phyloP scores from a whole-genome alignment of 2,113 vertebrate genomes.

The Vidua chalybeata region DNA sequence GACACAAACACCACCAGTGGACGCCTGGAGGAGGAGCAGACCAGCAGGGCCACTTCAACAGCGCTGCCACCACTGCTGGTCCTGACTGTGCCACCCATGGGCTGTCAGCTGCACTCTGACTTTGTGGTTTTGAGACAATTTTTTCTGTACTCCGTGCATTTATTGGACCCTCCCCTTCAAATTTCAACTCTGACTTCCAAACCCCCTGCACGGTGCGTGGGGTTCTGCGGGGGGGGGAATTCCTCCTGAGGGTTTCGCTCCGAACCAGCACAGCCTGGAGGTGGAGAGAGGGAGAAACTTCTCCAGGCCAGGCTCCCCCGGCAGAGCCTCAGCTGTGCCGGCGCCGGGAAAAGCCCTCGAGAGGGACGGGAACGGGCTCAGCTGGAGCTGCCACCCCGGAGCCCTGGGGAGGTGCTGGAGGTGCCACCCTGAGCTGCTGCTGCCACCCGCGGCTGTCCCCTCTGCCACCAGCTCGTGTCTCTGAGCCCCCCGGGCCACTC shows the following conservation, averaged over 20 bases:
- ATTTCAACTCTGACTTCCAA: background rate
- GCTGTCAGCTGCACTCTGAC: background rate
- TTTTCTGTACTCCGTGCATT: background rate
- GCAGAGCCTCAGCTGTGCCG: background rate
- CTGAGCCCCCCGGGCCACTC: too few relatives aligned
- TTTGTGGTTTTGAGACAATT: background rate
- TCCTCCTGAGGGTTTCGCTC: background rate
- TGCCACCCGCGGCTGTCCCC: background rate
- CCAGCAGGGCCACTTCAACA: background rate
- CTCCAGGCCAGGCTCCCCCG: background rate
- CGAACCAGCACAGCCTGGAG: background rate
- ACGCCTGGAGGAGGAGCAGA: background rate
- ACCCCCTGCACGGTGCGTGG: too few relatives aligned
- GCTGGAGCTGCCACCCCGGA: background rate
- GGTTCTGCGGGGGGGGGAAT: background rate
- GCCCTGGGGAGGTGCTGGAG: background rate
- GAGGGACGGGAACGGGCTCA: background rate
- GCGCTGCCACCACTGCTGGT: too few relatives aligned
- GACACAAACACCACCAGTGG: background rate
- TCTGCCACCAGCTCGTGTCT: background rate
- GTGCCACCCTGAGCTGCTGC: background rate
- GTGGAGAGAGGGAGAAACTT: background rate
- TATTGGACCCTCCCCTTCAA: background rate
- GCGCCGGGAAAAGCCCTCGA: fast-evolving
- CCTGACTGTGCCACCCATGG: background rate